A percentile compares a stretch with the other conserved stretches of the same genome.
These are phyloP conservation scores for Colius striatus DNA, from an alignment of 2,113 vertebrate genomes.

Conservation along the genomic window DNA sequence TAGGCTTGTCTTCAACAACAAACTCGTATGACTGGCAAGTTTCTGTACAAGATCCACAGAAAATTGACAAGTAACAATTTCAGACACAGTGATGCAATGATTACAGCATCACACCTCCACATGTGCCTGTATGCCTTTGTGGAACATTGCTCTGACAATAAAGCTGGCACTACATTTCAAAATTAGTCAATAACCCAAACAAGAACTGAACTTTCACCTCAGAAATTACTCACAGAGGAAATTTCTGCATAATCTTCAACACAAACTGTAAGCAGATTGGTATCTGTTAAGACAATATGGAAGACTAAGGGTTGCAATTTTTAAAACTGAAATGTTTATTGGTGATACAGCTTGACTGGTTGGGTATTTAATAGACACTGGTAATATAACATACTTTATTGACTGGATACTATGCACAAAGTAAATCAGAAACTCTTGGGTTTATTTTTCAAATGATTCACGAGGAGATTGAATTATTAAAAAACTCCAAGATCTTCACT, in stretches of 20 bases:
- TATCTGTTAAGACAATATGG: neutral
- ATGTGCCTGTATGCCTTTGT: neutral
- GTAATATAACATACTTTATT: neutral
- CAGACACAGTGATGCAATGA: neutral
- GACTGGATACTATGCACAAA: neutral
- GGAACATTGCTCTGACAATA: neutral
- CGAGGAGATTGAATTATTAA: neutral
- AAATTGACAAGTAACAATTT: neutral
- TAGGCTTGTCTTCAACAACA: neutral
- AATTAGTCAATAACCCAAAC: neutral
- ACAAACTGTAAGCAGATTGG: neutral
- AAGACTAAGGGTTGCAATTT: neutral
- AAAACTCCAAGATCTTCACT: neutral
- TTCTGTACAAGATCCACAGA: neutral
- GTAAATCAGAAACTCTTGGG: neutral
- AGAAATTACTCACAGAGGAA: neutral
- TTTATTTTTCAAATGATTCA: neutral
- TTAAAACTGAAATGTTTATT: neutral
- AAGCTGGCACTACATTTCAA: neutral
- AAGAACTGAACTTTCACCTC: neutral
- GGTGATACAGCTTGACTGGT: neutral
- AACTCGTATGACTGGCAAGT: neutral
- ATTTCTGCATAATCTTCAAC: neutral
- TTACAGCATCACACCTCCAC: neutral
- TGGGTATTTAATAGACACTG: neutral